Conservation (phyloP, 1,140 invertebrate species). For the Drosophila willistoni region DNA sequence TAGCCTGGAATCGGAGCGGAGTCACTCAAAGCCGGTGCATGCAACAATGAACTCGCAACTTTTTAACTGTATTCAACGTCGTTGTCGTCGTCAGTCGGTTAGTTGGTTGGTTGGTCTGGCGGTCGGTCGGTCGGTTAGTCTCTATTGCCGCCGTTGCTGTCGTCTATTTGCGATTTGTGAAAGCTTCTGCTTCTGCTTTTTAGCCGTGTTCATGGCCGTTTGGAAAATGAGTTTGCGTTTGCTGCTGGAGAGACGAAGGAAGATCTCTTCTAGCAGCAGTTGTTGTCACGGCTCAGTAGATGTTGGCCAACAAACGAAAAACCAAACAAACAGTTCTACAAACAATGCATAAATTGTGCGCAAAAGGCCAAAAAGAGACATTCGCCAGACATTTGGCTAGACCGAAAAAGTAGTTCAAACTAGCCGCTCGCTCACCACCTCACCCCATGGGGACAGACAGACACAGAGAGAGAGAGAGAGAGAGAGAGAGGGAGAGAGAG, state of each 20-base stretch:
- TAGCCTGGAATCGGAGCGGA: slow-evolving; percentile 2
- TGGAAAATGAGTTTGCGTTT: slow-evolving; percentile 62
- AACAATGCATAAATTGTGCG: slow-evolving; percentile 74
- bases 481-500: not conserved
- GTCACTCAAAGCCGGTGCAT: slow-evolving; percentile 52
- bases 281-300: slow-evolving; percentile 58
- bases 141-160: slow-evolving; percentile 16
- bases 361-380: slow-evolving; percentile 59
- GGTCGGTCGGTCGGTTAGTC: not conserved
- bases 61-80: slow-evolving; percentile 71
- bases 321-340: slow-evolving; percentile 39
- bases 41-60: slow-evolving; percentile 79
- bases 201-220: slow-evolving; percentile 13
- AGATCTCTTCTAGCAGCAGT: slow-evolving; percentile 39
- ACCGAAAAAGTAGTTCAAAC: slow-evolving; percentile 67
- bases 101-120: not conserved
- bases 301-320: slow-evolving; percentile 51
- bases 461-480: not conserved
- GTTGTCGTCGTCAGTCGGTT: slow-evolving; percentile 29
- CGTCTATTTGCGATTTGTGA: slow-evolving; percentile 75
- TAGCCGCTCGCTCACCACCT: slow-evolving; percentile 11
- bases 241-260: slow-evolving; percentile 12
- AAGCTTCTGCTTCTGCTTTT: slow-evolving; percentile 56
- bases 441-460: slow-evolving; percentile 27
- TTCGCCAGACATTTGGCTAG: slow-evolving; percentile 58